Evolutionary conservation across 2,888 invertebrate genomes (phyloP), one percentile per base, ranked within the genome.

Genomic region (Ceramica pisi): DNA sequence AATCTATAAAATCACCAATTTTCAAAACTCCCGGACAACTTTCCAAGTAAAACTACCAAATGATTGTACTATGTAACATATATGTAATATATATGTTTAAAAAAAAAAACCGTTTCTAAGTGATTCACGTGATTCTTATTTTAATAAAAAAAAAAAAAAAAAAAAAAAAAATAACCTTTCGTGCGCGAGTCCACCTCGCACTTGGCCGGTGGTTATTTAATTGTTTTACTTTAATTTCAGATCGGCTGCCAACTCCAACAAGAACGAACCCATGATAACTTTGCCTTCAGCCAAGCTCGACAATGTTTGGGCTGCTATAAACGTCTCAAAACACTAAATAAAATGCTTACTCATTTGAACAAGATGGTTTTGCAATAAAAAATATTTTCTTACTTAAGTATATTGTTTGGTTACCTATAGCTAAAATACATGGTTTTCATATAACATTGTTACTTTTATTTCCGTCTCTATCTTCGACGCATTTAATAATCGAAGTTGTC

Each of bases 281-380:
- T 86, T 95, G 81, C 92, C 93, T 12, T 85, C 92, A 41, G 75
- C 92, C 63, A 93, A 92, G 72, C 90, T 95, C 51, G 95, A 95
- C 82, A 94, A 92, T 71, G 88, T 95, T 61, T 96, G 95, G 96
- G 88, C 93, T 51, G 88, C 93, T 48, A 92, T 96, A 59, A 95
- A 93, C 71, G 88, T 93, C 55, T 93, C 95, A 68, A 94, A 95
- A 78, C 94, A 96, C 83, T 94, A 88, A 89, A 64, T 80, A 64
- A 50, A 48, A 53, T 61, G 41, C 48, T 57, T 26, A 50, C 5
- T 41, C 48, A 51, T 48, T 41, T 55, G 9, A 67, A 67, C 67
- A 65, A 71, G 60, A 62, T 62, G 56, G 56, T 72, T 53, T 69
- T 55, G 41, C 53, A 55, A n/a, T 60, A 23, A 31, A 60, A 76